phyloP scores from a whole-genome alignment of 2,888 invertebrate species.

The Abrostola triplasia region DNA sequence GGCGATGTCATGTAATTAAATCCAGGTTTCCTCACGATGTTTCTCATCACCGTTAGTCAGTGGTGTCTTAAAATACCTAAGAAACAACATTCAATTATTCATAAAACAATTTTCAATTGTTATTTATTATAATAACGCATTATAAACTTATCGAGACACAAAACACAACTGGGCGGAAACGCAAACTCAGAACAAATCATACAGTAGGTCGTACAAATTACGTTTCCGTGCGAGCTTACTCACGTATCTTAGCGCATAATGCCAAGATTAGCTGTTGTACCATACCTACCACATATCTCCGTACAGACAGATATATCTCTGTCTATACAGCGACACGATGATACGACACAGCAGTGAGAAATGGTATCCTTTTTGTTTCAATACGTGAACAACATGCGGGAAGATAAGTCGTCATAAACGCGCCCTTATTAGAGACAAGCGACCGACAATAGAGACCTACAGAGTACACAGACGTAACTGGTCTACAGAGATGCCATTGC shows the following conservation, averaged over 20 bases:
- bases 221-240: not conserved
- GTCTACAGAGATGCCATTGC: not conserved
- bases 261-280: not conserved
- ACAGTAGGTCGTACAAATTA: not conserved
- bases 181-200: not conserved
- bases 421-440: conserved; percentile 24
- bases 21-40: no score
- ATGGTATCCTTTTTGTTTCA: conserved; percentile 16
- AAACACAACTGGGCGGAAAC: no score
- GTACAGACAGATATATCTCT: not conserved
- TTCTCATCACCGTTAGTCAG: no score
- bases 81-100: no score
- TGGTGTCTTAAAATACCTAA: no score
- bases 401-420: conserved; percentile 44
- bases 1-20: no score
- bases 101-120: no score
- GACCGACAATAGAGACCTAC: not conserved
- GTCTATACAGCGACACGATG: not conserved
- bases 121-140: no score
- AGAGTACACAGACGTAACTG: not conserved
- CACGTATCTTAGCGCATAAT: not conserved
- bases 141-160: no score
- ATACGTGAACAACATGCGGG: conserved; percentile 32
- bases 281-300: not conserved
- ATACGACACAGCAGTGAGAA: conserved; percentile 9